These are phyloP conservation scores for Polyommatus icarus DNA, from an alignment of 2,888 invertebrate genomes.

Conservation along the genomic window DNA sequence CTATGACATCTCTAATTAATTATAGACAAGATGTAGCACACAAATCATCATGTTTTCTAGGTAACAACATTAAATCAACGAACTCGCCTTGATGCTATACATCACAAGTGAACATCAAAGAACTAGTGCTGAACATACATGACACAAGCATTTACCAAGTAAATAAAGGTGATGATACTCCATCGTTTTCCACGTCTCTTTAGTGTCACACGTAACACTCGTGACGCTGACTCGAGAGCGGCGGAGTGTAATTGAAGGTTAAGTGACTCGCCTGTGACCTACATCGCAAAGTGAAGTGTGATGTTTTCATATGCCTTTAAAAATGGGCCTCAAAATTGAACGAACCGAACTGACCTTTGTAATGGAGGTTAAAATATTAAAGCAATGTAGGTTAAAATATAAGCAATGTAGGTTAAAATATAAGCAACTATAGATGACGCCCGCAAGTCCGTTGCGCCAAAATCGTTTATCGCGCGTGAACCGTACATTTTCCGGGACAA, in stretches of 20 bases:
- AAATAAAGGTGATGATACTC: not conserved
- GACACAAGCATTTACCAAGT: not conserved
- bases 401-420: too few species aligned
- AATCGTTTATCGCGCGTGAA: too few species aligned
- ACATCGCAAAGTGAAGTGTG: not conserved
- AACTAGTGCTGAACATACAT: not conserved
- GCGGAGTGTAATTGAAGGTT: slow-evolving; percentile 5
- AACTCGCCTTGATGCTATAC: not conserved
- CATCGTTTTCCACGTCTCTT: not conserved
- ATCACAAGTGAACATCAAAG: not conserved
- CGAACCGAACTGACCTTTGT: not conserved
- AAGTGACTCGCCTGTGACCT: slow-evolving; percentile 3
- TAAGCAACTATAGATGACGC: too few species aligned
- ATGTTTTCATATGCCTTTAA: not conserved
- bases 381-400: too few species aligned
- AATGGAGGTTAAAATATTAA: too few species aligned
- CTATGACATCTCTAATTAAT: too few species aligned
- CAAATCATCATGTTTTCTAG: too few species aligned
- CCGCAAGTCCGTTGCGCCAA: too few species aligned
- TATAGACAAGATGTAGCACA: too few species aligned
- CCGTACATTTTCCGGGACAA: too few species aligned
- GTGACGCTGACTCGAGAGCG: not conserved
- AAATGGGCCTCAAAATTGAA: not conserved
- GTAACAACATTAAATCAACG: too few species aligned
- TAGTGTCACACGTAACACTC: slow-evolving; percentile 3